Evolutionary conservation across 1,140 invertebrate species (phyloP), one percentile per base, ranked within the genome.

Genomic region (Lordiphosa stackelbergi): DNA sequence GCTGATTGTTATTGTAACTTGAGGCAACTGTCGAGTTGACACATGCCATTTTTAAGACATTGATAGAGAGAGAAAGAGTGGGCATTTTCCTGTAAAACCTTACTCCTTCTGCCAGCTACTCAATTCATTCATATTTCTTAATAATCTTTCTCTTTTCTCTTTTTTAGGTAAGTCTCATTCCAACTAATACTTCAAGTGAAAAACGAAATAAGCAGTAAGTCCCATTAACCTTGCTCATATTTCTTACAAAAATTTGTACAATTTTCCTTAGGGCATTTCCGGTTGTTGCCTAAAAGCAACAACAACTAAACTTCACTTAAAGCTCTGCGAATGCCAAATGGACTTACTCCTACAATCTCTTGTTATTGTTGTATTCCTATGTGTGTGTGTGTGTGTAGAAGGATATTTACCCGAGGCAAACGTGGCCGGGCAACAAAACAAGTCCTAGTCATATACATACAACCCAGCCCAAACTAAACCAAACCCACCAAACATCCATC

Each of bases 341-440:
- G 51, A 62, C 62, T 71, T 54, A 42, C 47, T 55, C n/a, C 74
- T 53, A 45, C 46, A 73, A 69, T 79, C 61, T 53, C 73, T 46
- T 56, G 47, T 53, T 69, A 46, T 58, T 75, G 58, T 60, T 53
- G 65, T 40, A 10, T 36, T 34, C 34, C 31, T 45, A 40, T 48
- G 19, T 42, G 5, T 22, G 42, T 53, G 43, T 52, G 31, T 56
- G 35, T 53, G 41, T 48, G 35, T 34, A 28, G 38, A 43, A 55
- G 41, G 57, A 55, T 78, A 53, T 78, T 78, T 79, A 62, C 75
- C 56, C 47, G 66, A 45, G 34, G 58, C 60, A 79, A 78, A 78
- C 77, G 73, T 81, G 74, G 70, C 60, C 48, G 24, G 31, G 61
- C 70, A 73, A 59, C 73, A 79, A 66, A 66, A 65, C 65, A 79